A percentile compares a stretch with the other conserved stretches of the same genome.
These are phyloP conservation scores for Anthonomus grandis DNA, from an alignment of 1,140 invertebrate species.

Conservation along the genomic window DNA sequence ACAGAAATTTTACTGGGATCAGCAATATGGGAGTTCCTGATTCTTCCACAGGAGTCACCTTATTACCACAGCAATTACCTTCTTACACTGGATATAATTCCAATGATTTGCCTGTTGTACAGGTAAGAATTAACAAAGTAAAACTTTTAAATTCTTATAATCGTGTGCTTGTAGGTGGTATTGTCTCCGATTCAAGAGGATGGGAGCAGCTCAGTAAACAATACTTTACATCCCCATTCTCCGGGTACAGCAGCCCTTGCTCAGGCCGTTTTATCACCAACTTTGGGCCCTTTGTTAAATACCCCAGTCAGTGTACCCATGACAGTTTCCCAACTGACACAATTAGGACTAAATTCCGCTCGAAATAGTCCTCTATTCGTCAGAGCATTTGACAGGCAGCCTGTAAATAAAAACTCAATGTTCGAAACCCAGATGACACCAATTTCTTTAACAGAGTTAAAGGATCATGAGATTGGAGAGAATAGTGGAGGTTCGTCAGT, in stretches of 20 bases:
- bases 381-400: constrained; percentile 42
- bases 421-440: constrained; percentile 35
- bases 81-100: constrained; percentile 53
- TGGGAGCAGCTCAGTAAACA: constrained; percentile 60
- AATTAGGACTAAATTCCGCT: constrained; percentile 45
- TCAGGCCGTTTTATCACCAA: constrained; percentile 66
- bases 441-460: constrained; percentile 34
- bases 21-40: constrained; percentile 30
- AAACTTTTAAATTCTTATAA: not conserved
- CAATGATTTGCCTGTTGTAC: constrained; percentile 64
- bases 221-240: constrained; percentile 64
- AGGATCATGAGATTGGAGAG: constrained; percentile 13
- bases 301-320: constrained; percentile 52
- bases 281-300: constrained; percentile 58
- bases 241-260: constrained; percentile 66
- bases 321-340: constrained; percentile 47
- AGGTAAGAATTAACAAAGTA: constrained; percentile 40
- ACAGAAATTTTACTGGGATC: constrained; percentile 34
- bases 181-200: constrained; percentile 78
- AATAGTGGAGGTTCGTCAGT: constrained; percentile 1
- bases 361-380: constrained; percentile 49
- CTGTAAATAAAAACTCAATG: constrained; percentile 38
- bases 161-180: constrained; percentile 69
- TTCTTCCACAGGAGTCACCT: constrained; percentile 54
- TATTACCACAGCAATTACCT: constrained; percentile 58